Conservation (phyloP, 2,888 invertebrate species). For the Pseudococcus longispinus region DNA sequence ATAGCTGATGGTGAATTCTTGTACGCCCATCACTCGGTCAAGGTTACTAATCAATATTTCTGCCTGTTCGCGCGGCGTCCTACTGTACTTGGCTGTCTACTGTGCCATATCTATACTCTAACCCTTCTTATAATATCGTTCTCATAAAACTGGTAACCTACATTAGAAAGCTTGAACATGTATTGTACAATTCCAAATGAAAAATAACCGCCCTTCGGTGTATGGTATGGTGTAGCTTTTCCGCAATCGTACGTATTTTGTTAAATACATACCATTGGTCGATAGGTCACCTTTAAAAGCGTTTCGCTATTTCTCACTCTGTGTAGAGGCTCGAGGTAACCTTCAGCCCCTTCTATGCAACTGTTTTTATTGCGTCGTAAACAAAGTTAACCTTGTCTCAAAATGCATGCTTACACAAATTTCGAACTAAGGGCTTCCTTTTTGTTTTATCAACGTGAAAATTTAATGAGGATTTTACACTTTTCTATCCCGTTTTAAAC, state of each 20-base stretch:
- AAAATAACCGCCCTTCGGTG: slow-evolving; percentile 32
- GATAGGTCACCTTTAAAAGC: slow-evolving; percentile 42
- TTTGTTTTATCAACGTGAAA: background rate
- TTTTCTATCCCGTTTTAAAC: background rate
- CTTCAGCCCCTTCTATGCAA: slow-evolving; percentile 30
- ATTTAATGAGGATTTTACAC: background rate
- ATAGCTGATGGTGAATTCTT: slow-evolving; percentile 12
- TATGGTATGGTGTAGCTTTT: background rate
- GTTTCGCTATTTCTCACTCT: slow-evolving; percentile 8
- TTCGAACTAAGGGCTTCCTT: background rate
- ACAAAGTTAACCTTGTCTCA: slow-evolving; percentile 45
- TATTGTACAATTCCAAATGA: background rate
- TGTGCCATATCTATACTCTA: background rate
- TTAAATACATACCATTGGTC: slow-evolving; percentile 18
- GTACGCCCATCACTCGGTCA: slow-evolving; percentile 48
- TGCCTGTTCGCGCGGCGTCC: slow-evolving; percentile 9
- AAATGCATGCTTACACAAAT: background rate
- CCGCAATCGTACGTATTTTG: background rate
- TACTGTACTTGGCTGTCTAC: slow-evolving; percentile 31
- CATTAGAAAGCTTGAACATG: slow-evolving; percentile 3
- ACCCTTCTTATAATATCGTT: slow-evolving; percentile 18
- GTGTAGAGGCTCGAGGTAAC: background rate
- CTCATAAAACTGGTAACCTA: slow-evolving; percentile 46
- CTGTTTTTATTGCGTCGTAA: slow-evolving; percentile 45
- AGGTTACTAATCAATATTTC: slow-evolving; percentile 47